Conservation (phyloP, 2,888 invertebrate genomes). For the Mongoloraphidia duomilia region DNA sequence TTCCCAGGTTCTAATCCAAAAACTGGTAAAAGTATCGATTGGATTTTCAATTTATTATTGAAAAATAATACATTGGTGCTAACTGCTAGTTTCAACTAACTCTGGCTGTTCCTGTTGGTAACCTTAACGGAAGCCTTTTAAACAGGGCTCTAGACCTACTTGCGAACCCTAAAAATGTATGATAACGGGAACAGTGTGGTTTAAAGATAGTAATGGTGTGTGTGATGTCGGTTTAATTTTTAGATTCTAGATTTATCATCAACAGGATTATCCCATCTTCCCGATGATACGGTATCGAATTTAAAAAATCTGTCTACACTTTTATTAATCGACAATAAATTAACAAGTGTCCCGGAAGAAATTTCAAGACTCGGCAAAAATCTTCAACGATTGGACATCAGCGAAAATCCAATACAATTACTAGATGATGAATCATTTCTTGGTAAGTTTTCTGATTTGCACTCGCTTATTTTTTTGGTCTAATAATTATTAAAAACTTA, state of each 20-base stretch:
- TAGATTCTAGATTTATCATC: constrained; percentile 39
- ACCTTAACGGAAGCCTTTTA: too few relatives aligned
- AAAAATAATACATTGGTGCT: too few relatives aligned
- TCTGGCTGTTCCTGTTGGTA: too few relatives aligned
- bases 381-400: constrained; percentile 42
- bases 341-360: constrained; percentile 42
- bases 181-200: too few relatives aligned
- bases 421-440: constrained; percentile 44
- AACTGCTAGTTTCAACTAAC: too few relatives aligned
- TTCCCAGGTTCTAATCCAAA: too few relatives aligned
- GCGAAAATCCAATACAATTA: constrained; percentile 43
- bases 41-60: too few relatives aligned
- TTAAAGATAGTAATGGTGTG: too few relatives aligned
- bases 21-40: too few relatives aligned
- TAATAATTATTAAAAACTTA: background rate
- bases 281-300: constrained; percentile 36
- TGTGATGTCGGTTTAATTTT: too few relatives aligned
- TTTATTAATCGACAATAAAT: constrained; percentile 43
- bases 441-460: constrained; percentile 27
- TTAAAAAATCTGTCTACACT: constrained; percentile 37
- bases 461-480: background rate
- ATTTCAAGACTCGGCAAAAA: constrained; percentile 37
- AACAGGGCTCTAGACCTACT: too few relatives aligned
- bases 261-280: constrained; percentile 34
- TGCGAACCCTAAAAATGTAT: too few relatives aligned